Percentiles rank a stretch among this genome's conserved stretches.
Conservation (phyloP, 2,113 vertebrate genomes). For the Syngnathoides biaculeatus region DNA sequence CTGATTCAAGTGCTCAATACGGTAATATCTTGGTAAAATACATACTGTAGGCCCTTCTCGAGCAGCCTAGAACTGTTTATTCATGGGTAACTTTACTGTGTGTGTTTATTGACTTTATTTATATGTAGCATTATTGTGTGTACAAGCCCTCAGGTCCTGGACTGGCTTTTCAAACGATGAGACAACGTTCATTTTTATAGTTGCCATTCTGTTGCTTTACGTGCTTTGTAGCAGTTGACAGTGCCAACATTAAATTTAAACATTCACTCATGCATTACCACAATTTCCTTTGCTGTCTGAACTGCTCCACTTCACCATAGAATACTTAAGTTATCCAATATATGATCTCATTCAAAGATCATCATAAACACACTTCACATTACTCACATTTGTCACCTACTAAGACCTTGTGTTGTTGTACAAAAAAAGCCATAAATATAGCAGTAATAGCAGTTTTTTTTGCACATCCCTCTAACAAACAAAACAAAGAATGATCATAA, state of each 20-base stretch:
- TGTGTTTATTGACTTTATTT: constrained; percentile 37
- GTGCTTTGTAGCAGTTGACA: background rate
- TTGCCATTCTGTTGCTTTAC: constrained; percentile 17
- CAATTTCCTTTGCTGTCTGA: background rate
- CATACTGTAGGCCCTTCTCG: constrained; percentile 21
- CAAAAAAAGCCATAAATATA: background rate
- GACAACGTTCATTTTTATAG: constrained; percentile 25
- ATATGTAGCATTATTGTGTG: constrained; percentile 26
- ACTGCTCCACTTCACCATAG: background rate
- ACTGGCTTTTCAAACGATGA: constrained; percentile 25
- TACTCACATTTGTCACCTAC: background rate
- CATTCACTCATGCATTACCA: background rate
- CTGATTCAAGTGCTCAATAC: constrained; percentile 28
- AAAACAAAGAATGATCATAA: background rate
- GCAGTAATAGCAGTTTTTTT: background rate
- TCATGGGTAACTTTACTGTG: constrained; percentile 27
- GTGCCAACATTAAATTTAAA: constrained; percentile 6
- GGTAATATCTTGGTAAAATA: constrained; percentile 32
- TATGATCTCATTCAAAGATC: background rate
- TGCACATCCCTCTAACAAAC: background rate
- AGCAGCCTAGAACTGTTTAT: constrained; percentile 25
- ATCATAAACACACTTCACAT: background rate
- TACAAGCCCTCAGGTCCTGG: constrained; percentile 8
- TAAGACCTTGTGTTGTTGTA: background rate
- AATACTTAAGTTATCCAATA: background rate